A percentile compares a stretch with the other conserved stretches of the same genome.
These are phyloP conservation scores for Drosophila helvetica DNA, from an alignment of 2,888 invertebrate species.

Conservation along the genomic window DNA sequence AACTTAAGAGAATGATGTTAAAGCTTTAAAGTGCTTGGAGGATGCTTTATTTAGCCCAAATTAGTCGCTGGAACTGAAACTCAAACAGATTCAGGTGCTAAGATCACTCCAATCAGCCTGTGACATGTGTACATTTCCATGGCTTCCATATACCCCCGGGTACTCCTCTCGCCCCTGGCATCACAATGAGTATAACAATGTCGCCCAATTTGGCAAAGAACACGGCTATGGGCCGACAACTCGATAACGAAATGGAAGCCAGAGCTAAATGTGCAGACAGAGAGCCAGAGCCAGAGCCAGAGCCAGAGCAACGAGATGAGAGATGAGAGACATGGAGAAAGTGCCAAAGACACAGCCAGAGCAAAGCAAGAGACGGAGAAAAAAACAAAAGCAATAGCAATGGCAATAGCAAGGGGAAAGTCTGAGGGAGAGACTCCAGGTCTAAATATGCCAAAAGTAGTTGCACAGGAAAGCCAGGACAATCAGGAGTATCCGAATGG, in stretches of 20 bases:
- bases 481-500: constrained; percentile 44
- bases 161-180: not conserved
- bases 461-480: constrained; percentile 40
- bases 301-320: constrained; percentile 1
- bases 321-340: constrained; percentile 10
- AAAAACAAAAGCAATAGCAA: constrained; percentile 26
- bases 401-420: constrained; percentile 23
- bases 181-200: constrained; percentile 55
- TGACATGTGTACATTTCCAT: not conserved
- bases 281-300: constrained; percentile 3
- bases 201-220: constrained; percentile 74
- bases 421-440: constrained; percentile 20
- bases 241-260: constrained; percentile 71
- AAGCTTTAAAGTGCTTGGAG: too few relatives aligned
- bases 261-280: constrained; percentile 19
- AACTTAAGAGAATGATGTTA: too few relatives aligned
- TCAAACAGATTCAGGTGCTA: not conserved
- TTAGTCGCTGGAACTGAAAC: not conserved
- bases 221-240: constrained; percentile 67
- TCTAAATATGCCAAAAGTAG: constrained; percentile 51
- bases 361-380: not conserved
- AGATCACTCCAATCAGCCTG: not conserved
- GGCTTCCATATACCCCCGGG: not conserved
- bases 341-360: constrained; percentile 1
- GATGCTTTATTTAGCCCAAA: not conserved